Evolutionary conservation across 2,888 invertebrate genomes (phyloP), one percentile per base, ranked within the genome.

Genomic region (Coenonympha glycerion): DNA sequence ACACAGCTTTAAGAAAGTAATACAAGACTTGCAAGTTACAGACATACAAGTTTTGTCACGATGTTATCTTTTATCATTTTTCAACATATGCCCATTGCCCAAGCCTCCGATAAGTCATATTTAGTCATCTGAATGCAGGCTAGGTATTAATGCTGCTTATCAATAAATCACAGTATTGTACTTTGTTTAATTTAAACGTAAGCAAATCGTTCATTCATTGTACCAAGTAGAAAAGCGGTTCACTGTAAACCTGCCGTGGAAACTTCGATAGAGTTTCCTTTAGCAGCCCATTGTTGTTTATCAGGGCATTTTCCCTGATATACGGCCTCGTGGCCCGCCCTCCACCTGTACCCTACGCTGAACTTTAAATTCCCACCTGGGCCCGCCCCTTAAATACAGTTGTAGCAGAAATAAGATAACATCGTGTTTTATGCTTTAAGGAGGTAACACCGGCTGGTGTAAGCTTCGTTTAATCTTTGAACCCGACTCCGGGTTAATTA

Each of bases 341-440:
- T 74, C 75, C 69, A 71, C 71, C 79, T 81, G 79, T 72, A 45
- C 45, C 45, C 24, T 77, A 34, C 81, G 80, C 77, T 84, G 81
- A 83, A 84, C 83, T 83, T 83, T 82, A 82, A 80, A 81, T 76
- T 74, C 79, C 73, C 76, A 83, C 83, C 83, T 83, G 79, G 58
- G 65, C 59, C 74, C 79, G 78, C 81, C 79, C 78, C 76, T 77
- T 69, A 69, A 79, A 80, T 82, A 78, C 74, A 81, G 79, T 80
- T 82, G 79, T 79, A 77, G 76, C 71, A 67, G 73, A 71, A 76
- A 71, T 63, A 65, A 71, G 78, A 80, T 82, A 79, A 76, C 70
- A 79, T 78, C 76, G 65, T 66, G 66, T 68, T 79, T 75, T 75
- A 61, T 57, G 31, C 34, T 36, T 26, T 47, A 42, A 33, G 52